Evolutionary conservation across 2,113 vertebrate genomes (phyloP).

Genomic region (Ophiodon elongatus): DNA sequence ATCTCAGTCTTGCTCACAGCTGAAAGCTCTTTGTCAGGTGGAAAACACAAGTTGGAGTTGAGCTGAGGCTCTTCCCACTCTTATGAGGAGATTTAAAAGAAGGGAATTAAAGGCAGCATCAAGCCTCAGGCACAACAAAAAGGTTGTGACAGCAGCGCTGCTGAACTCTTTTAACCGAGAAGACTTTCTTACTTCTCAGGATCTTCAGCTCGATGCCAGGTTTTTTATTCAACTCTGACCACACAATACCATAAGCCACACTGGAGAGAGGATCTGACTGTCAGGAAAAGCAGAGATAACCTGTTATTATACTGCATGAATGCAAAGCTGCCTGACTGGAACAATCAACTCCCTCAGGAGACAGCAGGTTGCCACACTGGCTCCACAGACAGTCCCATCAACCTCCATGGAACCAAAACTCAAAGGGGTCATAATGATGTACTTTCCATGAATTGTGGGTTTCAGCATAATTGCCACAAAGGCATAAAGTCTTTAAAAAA

Average conservation of each 20-base stretch:
- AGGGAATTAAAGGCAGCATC: constrained; percentile 33
- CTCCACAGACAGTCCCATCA: constrained; percentile 49
- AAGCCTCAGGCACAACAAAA: constrained; percentile 36
- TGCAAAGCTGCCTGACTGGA: constrained; percentile 56
- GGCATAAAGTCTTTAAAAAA: constrained; percentile 42
- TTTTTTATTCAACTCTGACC: constrained; percentile 52
- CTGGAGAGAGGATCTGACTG: constrained; percentile 44
- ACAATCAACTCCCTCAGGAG: constrained; percentile 48
- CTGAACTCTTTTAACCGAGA: constrained; percentile 33
- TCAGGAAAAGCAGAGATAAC: constrained; percentile 62
- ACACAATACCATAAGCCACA: constrained; percentile 53
- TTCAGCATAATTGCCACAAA: constrained; percentile 60
- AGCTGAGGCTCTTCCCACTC: background rate
- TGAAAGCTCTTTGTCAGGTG: background rate
- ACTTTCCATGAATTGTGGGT: constrained; percentile 68
- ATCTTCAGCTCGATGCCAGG: constrained; percentile 13
- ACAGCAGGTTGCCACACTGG: constrained; percentile 56
- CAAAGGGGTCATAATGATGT: constrained; percentile 59
- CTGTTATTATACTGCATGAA: constrained; percentile 72
- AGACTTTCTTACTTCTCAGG: constrained; percentile 35
- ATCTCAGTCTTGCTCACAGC: constrained; percentile 11
- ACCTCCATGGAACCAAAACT: constrained; percentile 27
- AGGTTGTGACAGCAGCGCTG: constrained; percentile 22
- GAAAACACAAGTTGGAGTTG: constrained; percentile 5
- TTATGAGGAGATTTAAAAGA: constrained; percentile 12